Evolutionary conservation across 2,113 vertebrate species (phyloP).

Genomic region (Urocynchramus pylzowi): DNA sequence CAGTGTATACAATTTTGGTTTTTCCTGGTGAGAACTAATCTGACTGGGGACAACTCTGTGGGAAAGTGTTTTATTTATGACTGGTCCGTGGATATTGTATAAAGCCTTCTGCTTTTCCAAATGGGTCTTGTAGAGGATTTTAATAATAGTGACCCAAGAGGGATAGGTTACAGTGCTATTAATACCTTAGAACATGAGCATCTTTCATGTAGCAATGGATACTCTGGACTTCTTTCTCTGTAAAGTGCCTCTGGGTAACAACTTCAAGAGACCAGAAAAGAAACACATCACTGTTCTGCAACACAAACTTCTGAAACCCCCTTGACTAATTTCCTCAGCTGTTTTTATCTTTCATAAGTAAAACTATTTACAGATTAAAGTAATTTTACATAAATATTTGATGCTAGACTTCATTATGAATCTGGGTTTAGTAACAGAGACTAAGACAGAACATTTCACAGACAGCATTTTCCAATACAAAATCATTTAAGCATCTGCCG

Average conservation of each 20-base stretch:
- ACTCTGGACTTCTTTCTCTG: background rate
- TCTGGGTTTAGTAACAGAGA: background rate
- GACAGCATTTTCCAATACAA: conserved; percentile 52
- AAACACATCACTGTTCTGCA: background rate
- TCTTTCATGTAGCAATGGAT: background rate
- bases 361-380: conserved; percentile 25
- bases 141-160: background rate
- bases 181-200: background rate
- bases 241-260: background rate
- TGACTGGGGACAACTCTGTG: background rate
- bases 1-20: background rate
- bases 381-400: conserved; percentile 42
- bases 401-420: conserved; percentile 26
- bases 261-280: background rate
- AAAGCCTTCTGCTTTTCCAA: background rate
- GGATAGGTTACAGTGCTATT: background rate
- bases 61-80: background rate
- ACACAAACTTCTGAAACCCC: conserved; percentile 1
- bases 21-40: background rate
- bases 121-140: background rate
- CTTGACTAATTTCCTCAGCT: background rate
- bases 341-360: conserved; percentile 34
- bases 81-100: background rate
- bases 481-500: conserved; percentile 45
- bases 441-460: conserved; percentile 15